Conservation (phyloP, 2,888 invertebrate species). For the Amblyteles armatorius region DNA sequence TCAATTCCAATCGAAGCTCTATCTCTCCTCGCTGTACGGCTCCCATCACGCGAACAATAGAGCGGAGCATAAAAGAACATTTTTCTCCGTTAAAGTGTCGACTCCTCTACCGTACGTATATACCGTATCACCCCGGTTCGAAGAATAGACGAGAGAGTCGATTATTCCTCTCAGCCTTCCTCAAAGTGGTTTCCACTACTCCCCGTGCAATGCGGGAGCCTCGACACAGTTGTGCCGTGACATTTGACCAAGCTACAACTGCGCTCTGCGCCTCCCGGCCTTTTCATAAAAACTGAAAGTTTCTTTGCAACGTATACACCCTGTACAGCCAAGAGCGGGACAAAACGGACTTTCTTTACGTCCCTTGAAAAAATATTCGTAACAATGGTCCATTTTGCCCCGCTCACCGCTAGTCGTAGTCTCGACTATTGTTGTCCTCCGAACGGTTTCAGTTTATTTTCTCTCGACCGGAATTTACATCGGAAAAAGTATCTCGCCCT, state of each 20-base stretch:
- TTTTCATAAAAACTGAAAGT: constrained; percentile 12
- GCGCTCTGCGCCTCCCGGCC: not conserved
- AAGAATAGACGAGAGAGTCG: constrained; percentile 32
- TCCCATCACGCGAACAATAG: constrained; percentile 24
- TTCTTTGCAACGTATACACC: not conserved
- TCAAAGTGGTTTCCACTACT: constrained; percentile 12
- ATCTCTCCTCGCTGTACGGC: constrained; percentile 3
- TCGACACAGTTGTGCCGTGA: constrained; percentile 32
- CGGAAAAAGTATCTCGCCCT: constrained; percentile 35
- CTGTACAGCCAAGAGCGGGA: not conserved
- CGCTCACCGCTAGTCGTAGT: not conserved
- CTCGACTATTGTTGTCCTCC: not conserved
- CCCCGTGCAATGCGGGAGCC: not conserved
- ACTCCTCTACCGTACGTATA: constrained; percentile 1
- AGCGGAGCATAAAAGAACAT: constrained; percentile 24
- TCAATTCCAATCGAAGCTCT: constrained; percentile 38
- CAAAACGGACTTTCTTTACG: too few relatives aligned
- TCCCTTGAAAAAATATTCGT: too few relatives aligned
- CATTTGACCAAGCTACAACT: constrained; percentile 30
- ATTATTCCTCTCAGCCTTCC: constrained; percentile 26
- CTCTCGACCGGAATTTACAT: constrained; percentile 4
- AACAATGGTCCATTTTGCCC: too few relatives aligned
- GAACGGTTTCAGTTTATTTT: constrained; percentile 6
- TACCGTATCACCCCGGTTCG: constrained; percentile 6
- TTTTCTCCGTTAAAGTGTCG: constrained; percentile 38